Evolutionary conservation across 2,113 vertebrate species (phyloP).

Genomic region (Oenanthe oenanthe): DNA sequence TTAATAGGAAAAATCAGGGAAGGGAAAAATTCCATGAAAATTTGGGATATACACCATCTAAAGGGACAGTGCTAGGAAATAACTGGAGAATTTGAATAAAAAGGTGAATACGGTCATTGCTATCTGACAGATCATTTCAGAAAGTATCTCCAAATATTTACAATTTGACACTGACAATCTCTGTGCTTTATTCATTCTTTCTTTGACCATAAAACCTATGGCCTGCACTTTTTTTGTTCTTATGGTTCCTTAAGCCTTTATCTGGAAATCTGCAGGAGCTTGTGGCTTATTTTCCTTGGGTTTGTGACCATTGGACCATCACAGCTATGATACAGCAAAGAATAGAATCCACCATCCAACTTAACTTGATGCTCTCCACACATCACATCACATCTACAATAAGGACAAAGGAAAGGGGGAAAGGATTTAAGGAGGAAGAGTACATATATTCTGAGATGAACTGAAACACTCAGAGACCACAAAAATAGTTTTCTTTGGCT

Average conservation of each 20-base stretch:
- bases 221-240: not conserved
- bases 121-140: not conserved
- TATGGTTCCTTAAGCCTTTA: not conserved
- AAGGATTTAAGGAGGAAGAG: slow-evolving; percentile 1
- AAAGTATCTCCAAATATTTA: not conserved
- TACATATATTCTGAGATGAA: not conserved
- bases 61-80: slow-evolving; percentile 5
- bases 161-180: not conserved
- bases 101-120: not conserved
- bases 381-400: not conserved
- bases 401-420: not conserved
- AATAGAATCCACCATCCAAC: not conserved
- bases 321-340: not conserved
- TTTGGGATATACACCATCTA: not conserved
- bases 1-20: not conserved
- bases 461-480: not conserved
- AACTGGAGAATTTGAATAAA: not conserved
- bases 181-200: not conserved
- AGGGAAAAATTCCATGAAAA: not conserved
- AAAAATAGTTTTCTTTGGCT: slow-evolving; percentile 7
- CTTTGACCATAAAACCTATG: not conserved
- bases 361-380: not conserved
- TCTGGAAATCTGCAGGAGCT: not conserved
- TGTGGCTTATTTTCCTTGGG: not conserved
- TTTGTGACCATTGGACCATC: not conserved